A percentile compares a stretch with the other conserved stretches of the same genome.
phyloP scores from a whole-genome alignment of 2,888 invertebrate genomes.

The Thecocarcelia acutangulata region DNA sequence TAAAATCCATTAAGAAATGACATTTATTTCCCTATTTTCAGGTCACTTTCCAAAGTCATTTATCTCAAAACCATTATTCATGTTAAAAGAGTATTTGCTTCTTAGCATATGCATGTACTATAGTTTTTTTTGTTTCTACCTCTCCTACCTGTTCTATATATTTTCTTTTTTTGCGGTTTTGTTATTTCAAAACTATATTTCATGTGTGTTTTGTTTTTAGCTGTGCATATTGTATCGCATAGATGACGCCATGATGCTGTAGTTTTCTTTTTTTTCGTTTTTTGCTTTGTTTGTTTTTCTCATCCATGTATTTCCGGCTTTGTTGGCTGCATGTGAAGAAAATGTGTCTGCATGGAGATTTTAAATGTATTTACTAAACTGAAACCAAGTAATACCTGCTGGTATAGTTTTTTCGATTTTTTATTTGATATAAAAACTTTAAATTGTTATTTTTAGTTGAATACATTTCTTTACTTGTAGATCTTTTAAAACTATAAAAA shows the following conservation, averaged over 20 bases:
- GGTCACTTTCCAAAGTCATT: conserved; percentile 62
- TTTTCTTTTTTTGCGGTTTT: conserved; percentile 48
- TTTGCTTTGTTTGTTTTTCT: conserved; percentile 5
- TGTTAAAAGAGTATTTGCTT: conserved; percentile 5
- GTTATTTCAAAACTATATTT: conserved; percentile 58
- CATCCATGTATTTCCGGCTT: conserved; percentile 50
- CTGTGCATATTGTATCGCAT: conserved; percentile 26
- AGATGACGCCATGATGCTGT: conserved; percentile 53
- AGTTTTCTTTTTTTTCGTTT: too few species aligned
- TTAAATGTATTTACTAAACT: conserved; percentile 35
- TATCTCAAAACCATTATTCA: conserved; percentile 61
- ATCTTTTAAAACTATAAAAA: neutral
- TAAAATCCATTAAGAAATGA: conserved; percentile 62
- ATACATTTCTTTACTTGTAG: conserved; percentile 32
- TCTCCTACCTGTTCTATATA: conserved; percentile 31
- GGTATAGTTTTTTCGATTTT: neutral
- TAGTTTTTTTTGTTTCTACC: neutral
- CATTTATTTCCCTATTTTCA: conserved; percentile 63
- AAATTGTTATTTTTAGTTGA: conserved; percentile 37
- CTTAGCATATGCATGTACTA: neutral
- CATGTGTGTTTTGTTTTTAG: conserved; percentile 48
- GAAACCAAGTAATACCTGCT: conserved; percentile 15
- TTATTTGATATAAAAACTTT: neutral
- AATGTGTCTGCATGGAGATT: conserved; percentile 40
- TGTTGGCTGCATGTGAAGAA: conserved; percentile 35